These are phyloP conservation scores for Minunthozetes semirufus DNA, from an alignment of 2,888 invertebrate species.

Conservation along the genomic window DNA sequence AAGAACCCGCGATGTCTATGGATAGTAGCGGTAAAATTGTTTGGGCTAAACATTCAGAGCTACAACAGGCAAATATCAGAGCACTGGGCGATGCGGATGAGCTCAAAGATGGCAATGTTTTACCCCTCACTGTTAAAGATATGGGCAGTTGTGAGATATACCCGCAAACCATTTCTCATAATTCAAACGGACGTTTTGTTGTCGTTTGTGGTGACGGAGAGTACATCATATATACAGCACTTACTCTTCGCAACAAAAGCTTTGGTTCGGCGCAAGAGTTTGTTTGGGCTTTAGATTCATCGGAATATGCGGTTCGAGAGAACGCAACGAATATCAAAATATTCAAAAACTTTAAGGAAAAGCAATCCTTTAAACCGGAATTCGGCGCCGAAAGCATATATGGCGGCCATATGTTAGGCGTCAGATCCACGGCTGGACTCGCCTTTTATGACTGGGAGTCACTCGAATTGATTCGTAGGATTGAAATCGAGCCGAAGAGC, in stretches of 20 bases:
- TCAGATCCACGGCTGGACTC: slow-evolving; percentile 82
- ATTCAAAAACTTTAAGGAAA: slow-evolving; percentile 97
- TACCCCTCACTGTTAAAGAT: slow-evolving; percentile 91
- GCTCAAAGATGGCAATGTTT: slow-evolving; percentile 80
- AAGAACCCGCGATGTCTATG: slow-evolving; percentile 99
- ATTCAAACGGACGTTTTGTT: slow-evolving; percentile 90
- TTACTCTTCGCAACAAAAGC: slow-evolving; percentile 97
- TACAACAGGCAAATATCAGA: slow-evolving; percentile 92
- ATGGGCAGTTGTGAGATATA: slow-evolving; percentile 99
- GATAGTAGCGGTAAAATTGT: slow-evolving; percentile 96
- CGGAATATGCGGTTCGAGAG: slow-evolving; percentile 72
- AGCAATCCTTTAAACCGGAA: slow-evolving; percentile 90
- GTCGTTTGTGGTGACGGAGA: slow-evolving; percentile 99
- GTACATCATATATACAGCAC: slow-evolving; percentile 98
- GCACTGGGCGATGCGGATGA: slow-evolving; percentile 60
- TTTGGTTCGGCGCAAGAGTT: slow-evolving; percentile 98
- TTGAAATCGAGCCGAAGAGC: slow-evolving; percentile 88
- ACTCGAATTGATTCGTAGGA: slow-evolving; percentile 79
- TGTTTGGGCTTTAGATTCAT: slow-evolving; percentile 96
- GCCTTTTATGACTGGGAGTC: slow-evolving; percentile 98
- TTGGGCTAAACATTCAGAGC: slow-evolving; percentile 97
- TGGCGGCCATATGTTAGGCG: slow-evolving; percentile 82
- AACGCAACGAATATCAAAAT: slow-evolving; percentile 82
- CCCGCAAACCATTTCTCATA: slow-evolving; percentile 95
- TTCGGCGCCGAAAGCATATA: slow-evolving; percentile 93